Base-by-base conservation (phyloP, 2,797 vertebrate genomes). In the Meda fulgida region DNA sequence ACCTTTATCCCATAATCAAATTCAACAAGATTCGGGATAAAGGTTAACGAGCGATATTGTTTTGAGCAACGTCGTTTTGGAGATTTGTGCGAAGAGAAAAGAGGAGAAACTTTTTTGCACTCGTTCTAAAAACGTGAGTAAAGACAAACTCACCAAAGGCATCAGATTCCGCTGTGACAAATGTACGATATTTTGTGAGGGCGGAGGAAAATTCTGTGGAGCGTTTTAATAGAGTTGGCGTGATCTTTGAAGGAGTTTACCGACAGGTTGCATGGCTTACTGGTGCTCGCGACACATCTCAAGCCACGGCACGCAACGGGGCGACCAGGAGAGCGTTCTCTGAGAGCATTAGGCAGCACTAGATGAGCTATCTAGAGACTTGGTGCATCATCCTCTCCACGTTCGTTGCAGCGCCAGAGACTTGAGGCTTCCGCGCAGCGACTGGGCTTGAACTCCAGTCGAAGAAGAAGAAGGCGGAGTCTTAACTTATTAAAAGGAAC, bases 401-500 rank as follows among this genome's bases (percentile, higher is more conserved):
- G 71, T 80, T 86, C 58, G 77, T 86, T 78, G 72, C 66, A 82
- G 77, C 84, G 79, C 79, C 91, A 86, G 88, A 88, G 93, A 93
- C 91, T 93, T 87, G 91, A 95, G 91, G 92, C 91, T 93, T 94
- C 70, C 80, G 75, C 60, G 86, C 88, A 84, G 87, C 90, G 92
- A 92, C 90, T 90, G 92, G 92, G 90, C 93, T 94, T 92, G 91
- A 93, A 93, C 92, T 91, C 87, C 88, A 85, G 87, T 92, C 91
- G 92, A 86, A 94, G 94, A 94, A 81, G 80, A 81, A 81, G 80
- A 81, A 81, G 95, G 95, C 95, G 95, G 95, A 93, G 95, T 95
- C 95, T 94, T 92, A 93, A 95, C 93, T 95, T 95, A 93, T 95
- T 94, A 95, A 95, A 95, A 95, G 94, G 93, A 94, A 94, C 93